A percentile compares a stretch with the other conserved stretches of the same genome.
These are phyloP conservation scores for Mnemiopsis leidyi DNA, from an alignment of 37 sponge, comb jelly and placozoan species.

Conservation along the genomic window DNA sequence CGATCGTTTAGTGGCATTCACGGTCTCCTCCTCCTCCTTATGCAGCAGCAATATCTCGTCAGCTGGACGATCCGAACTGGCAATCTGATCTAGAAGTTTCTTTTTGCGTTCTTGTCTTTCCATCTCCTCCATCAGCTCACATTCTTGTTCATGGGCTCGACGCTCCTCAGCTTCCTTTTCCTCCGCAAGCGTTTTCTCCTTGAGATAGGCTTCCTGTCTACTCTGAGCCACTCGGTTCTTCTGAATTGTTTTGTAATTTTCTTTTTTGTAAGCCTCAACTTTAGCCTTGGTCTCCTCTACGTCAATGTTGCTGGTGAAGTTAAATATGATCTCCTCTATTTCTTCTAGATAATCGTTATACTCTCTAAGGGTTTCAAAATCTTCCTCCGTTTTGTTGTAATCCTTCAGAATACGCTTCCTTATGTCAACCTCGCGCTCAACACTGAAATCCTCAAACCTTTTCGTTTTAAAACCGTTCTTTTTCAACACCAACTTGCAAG, in stretches of 20 bases:
- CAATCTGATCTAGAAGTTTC: slow-evolving; percentile 50
- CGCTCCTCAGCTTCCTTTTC: slow-evolving; percentile 58
- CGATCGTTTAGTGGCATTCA: neutral
- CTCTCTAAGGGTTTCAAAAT: slow-evolving; percentile 76
- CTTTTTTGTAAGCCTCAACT: slow-evolving; percentile 80
- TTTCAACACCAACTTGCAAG: slow-evolving; percentile 80
- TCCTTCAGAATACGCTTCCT: slow-evolving; percentile 90
- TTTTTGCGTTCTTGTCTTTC: slow-evolving; percentile 26
- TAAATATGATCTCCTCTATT: slow-evolving; percentile 88
- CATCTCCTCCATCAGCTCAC: slow-evolving; percentile 59
- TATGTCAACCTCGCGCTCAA: slow-evolving; percentile 94
- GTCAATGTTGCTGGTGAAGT: slow-evolving; percentile 80
- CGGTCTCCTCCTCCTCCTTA: slow-evolving; percentile 53
- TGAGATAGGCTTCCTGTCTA: slow-evolving; percentile 56
- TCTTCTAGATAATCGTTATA: slow-evolving; percentile 97
- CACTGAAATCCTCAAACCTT: slow-evolving; percentile 85
- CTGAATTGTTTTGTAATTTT: slow-evolving; percentile 80
- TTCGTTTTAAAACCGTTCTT: slow-evolving; percentile 77
- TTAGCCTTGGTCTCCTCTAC: slow-evolving; percentile 73
- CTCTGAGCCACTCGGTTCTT: slow-evolving; percentile 77
- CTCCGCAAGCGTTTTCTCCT: slow-evolving; percentile 65
- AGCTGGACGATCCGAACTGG: slow-evolving; percentile 38
- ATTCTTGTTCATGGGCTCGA: slow-evolving; percentile 29
- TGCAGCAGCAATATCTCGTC: slow-evolving; percentile 31
- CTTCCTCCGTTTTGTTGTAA: slow-evolving; percentile 84